Conservation (phyloP, 2,797 vertebrate species). For the Gobionotothen gibberifrons region DNA sequence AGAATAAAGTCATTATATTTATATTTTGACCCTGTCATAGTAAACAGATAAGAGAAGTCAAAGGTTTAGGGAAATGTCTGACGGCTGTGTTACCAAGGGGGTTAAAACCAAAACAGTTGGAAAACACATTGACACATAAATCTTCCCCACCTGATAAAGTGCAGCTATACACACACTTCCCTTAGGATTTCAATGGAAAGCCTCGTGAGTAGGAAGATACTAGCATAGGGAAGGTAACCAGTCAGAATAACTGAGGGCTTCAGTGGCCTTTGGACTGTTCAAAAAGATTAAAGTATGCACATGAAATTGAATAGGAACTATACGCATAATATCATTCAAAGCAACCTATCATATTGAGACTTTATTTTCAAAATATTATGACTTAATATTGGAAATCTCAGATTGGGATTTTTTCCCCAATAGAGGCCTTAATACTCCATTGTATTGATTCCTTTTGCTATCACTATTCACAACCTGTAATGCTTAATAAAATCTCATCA, state of each 20-base stretch:
- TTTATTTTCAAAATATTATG: neutral
- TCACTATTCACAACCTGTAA: slow-evolving; percentile 63
- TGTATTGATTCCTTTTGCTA: slow-evolving; percentile 31
- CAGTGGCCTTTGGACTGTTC: neutral
- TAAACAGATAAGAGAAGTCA: neutral
- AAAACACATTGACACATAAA: neutral
- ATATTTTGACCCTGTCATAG: neutral
- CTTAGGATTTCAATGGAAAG: neutral
- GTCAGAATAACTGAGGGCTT: neutral
- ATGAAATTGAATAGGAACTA: neutral
- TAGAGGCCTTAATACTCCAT: neutral
- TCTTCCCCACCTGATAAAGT: neutral
- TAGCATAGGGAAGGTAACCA: neutral
- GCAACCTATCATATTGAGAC: neutral
- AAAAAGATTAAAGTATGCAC: neutral
- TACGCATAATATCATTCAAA: neutral
- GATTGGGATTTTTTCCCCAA: neutral
- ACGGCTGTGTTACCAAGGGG: neutral
- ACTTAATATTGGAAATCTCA: neutral
- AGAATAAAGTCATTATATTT: neutral
- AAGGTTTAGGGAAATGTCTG: neutral
- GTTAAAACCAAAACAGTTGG: neutral
- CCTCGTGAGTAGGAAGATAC: neutral
- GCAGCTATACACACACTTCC: neutral
- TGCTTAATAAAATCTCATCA: slow-evolving; percentile 74